Conservation (phyloP, 2,888 invertebrate species). For the Electrophaes corylata region DNA sequence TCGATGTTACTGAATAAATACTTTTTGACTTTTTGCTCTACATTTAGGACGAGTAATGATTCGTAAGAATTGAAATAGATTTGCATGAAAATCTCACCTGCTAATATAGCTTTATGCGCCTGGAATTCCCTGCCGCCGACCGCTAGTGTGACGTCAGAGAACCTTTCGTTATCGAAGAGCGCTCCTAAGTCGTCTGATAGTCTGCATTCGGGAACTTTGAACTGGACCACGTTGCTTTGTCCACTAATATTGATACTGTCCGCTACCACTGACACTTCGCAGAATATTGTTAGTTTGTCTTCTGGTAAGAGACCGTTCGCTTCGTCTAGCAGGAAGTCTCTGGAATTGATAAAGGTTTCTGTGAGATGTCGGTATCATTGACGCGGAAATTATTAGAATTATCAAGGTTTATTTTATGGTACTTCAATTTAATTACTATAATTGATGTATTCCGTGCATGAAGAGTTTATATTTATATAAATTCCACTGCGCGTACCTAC, state of each 20-base stretch:
- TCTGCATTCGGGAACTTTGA: conserved; percentile 97
- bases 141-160: conserved; percentile 98
- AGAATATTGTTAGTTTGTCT: conserved; percentile 99
- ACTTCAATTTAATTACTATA: conserved; percentile 16
- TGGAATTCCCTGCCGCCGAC: conserved; percentile 96
- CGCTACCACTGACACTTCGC: conserved; percentile 98
- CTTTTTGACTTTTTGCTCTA: too few species aligned
- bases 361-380: conserved; percentile 14
- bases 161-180: conserved; percentile 98
- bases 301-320: conserved; percentile 99
- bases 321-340: conserved; percentile 99
- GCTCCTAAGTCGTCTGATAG: conserved; percentile 97
- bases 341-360: conserved; percentile 53
- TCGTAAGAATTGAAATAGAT: background rate
- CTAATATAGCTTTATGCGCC: conserved; percentile 98
- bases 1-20: too few species aligned
- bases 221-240: conserved; percentile 98
- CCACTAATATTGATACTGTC: conserved; percentile 99
- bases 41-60: background rate
- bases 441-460: conserved; percentile 16
- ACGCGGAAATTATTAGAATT: conserved; percentile 18
- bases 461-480: background rate
- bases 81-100: conserved; percentile 83
- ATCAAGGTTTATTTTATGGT: conserved; percentile 19
- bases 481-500: background rate